Conservation (phyloP, 2,113 vertebrate species). For the Pogona vitticeps region DNA sequence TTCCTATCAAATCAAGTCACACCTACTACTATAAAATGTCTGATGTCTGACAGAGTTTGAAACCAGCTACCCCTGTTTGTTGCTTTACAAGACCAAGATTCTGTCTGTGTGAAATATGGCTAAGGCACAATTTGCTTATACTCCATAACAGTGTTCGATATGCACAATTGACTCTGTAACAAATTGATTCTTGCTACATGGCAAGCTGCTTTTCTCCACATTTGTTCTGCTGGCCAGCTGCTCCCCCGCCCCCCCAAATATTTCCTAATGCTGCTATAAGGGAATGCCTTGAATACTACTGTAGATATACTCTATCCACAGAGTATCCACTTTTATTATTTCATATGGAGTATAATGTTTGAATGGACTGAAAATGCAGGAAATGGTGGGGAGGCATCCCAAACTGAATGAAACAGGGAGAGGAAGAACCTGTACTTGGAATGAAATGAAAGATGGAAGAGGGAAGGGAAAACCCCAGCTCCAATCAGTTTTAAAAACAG, state of each 20-base stretch:
- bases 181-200: slow-evolving; percentile 20
- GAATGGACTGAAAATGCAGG: no score
- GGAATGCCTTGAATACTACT: background rate
- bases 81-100: background rate
- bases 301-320: background rate
- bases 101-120: slow-evolving; percentile 2
- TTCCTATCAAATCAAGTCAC: background rate
- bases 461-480: no score
- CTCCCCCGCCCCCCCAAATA: background rate
- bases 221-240: background rate
- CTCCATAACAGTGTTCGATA: background rate
- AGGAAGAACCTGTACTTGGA: no score
- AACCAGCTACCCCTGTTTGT: background rate
- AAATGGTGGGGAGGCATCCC: no score
- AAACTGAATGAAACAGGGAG: no score
- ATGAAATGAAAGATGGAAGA: no score
- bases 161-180: slow-evolving; percentile 9
- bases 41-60: background rate
- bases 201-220: background rate
- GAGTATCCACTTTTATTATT: no score
- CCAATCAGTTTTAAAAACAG: no score
- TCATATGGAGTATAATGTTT: no score
- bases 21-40: background rate
- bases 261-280: background rate
- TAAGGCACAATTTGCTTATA: slow-evolving; percentile 6